Evolutionary conservation across 2,113 vertebrate genomes (phyloP), one percentile per base, ranked within the genome.

Genomic region (Pandion haliaetus): DNA sequence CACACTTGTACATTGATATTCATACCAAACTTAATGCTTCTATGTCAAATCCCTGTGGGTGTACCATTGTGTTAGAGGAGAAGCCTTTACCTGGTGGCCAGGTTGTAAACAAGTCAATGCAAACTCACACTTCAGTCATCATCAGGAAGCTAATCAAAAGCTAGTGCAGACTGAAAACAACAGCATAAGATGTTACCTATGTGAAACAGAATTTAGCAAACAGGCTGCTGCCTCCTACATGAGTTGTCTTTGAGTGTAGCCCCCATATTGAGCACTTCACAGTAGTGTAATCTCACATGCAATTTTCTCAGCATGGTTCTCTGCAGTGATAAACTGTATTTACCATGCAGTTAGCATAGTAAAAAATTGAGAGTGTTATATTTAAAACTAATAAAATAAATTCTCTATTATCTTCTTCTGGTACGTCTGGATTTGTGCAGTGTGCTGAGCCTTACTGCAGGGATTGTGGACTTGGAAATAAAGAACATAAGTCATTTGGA

Each of bases 251-350:
- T n/a, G 54, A 85, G 38, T 4, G 14, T 36, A 92, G 91, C 70
- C 61, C 86, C 61, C 93, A 73, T 54, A 58, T 11, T 5, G 83
- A 89, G 93, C 32, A 47, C 67, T 93, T 73, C 90, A 66, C 49
- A 63, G 89, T 2, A 80, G 44, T 1, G 2, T 80, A 55, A 91
- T 93, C 73, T 87, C 73, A 82, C 40, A 70, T 0, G 7, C 77
- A 73, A 9, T 95, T 95, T 94, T 82, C 95, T 91, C 95, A 90
- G 86, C 91, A 31, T 42, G 54, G 55, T 29, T 84, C 81, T 89
- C 78, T 62, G 71, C 86, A 61, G 70, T 55, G 54, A 42, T 76
- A 92, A 91, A 50, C 31, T 93, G 71, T 88, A 72, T 91, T 95
- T 97, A 87, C 81, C 40, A 69, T 58, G 77, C 40, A 93, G 91